These are phyloP conservation scores for Noctua comes DNA, from an alignment of 2,888 invertebrate species.

Conservation along the genomic window DNA sequence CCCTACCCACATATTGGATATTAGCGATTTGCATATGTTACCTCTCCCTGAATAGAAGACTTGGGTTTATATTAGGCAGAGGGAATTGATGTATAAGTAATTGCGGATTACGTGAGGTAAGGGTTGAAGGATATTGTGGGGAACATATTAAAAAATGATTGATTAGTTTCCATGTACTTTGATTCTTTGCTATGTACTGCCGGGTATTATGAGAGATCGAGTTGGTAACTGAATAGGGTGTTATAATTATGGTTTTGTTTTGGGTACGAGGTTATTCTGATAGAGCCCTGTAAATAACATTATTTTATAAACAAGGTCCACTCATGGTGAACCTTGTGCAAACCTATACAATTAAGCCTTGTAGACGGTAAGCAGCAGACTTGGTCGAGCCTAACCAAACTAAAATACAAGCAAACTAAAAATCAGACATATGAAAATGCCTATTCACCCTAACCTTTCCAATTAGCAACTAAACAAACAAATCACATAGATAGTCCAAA, in stretches of 20 bases:
- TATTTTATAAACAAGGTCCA: neutral
- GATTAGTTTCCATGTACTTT: constrained; percentile 21
- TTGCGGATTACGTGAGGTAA: constrained; percentile 44
- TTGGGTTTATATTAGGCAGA: constrained; percentile 36
- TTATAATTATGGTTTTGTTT: neutral
- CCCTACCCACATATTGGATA: constrained; percentile 60
- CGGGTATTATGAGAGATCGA: neutral
- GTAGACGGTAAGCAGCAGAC: neutral
- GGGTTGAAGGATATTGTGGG: constrained; percentile 36
- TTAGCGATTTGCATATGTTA: constrained; percentile 61
- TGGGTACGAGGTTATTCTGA: neutral
- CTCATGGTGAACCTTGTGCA: too few relatives aligned
- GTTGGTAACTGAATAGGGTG: neutral
- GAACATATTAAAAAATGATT: constrained; percentile 44
- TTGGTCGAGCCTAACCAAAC: too few relatives aligned
- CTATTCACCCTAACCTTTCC: neutral
- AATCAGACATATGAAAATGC: neutral
- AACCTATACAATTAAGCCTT: neutral
- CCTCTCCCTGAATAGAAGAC: constrained; percentile 46
- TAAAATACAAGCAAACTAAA: neutral
- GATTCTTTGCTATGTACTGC: constrained; percentile 5
- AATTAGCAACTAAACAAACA: constrained; percentile 47
- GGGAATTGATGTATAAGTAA: constrained; percentile 43
- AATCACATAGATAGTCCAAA: constrained; percentile 39
- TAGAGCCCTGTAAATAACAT: neutral